Evolutionary conservation across 2,888 invertebrate genomes (phyloP), one percentile per base, ranked within the genome.

Genomic region (Orthonevra nobilis): DNA sequence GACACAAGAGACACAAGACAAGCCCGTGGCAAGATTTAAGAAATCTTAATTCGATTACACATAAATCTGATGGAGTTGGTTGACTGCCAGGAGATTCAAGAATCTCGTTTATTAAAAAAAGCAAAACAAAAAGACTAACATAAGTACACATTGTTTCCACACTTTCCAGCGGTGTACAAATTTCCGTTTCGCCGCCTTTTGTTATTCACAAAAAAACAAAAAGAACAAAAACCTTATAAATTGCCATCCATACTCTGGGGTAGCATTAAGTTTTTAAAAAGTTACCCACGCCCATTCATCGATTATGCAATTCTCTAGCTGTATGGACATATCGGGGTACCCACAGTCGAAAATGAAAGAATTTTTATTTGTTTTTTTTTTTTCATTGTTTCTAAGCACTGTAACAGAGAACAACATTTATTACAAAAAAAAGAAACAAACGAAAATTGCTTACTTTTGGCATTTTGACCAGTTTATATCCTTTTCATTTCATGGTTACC

Each of bases 281-380:
- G 36, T 66, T 77, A 72, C 77, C 77, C 77, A 77, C 77, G 77
- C 77, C 77, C 77, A 77, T 77, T 77, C 77, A 77, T 72, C 64
- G 77, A 77, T 77, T 77, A 77, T 70, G 77, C 77, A 70, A 77
- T 64, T 77, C 64, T 52, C 23, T 23, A 5, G 23, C 23, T 23
- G 5, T 5, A 56, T 30, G 50, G 14, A 56, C 44, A 54, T 48
- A 48, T 9, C n/a, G 6, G 1, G 58, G 23, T 20, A 68, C 48
- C 50, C 64, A 52, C 26, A 66, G 46, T 46, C 44, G 50, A 63
- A 32, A 54, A 36, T 58, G 23, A 23, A 23, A 20, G 44, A 30
- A 52, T 61, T 60, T 38, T 32, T 38, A 72, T 34, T 38, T 28
- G 48, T 54, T 52, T 64, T 60, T 52, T n/a, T n/a, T n/a, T n/a